Evolutionary conservation across 1,140 invertebrate species (phyloP).

Genomic region (Drosophila paulistorum): DNA sequence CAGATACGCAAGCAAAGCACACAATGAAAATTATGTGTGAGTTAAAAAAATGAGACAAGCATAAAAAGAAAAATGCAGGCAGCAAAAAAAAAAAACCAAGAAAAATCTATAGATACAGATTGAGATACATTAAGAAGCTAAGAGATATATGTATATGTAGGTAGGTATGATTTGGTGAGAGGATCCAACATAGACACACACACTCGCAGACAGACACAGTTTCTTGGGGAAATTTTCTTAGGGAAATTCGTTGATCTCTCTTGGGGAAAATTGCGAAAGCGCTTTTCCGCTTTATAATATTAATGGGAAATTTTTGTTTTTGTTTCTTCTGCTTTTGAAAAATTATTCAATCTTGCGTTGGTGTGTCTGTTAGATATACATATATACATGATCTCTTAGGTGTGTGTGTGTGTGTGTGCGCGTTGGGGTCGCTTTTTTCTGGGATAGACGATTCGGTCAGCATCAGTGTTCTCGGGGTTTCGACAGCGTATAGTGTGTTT

Average conservation of each 20-base stretch:
- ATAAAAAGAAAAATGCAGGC: conserved; percentile 27
- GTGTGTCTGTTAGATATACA: conserved; percentile 26
- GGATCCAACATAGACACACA: conserved; percentile 16
- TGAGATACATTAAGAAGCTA: not conserved
- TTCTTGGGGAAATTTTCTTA: conserved; percentile 49
- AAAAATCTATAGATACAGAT: not conserved
- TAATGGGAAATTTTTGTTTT: conserved; percentile 69
- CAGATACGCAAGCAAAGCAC: conserved; percentile 34
- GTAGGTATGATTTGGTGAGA: not conserved
- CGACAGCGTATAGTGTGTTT: conserved; percentile 83
- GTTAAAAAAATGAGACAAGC: conserved; percentile 39
- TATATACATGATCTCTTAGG: conserved; percentile 24
- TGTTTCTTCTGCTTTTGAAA: conserved; percentile 32
- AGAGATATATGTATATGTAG: no score
- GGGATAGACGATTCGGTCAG: conserved; percentile 71
- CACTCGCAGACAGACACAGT: not conserved
- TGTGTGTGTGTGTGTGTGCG: conserved; percentile 53
- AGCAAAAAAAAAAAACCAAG: conserved; percentile 38
- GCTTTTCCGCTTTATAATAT: conserved; percentile 62
- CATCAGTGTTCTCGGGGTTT: conserved; percentile 84
- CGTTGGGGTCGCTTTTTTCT: conserved; percentile 69
- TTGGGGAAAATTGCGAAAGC: conserved; percentile 67
- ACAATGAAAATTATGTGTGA: conserved; percentile 36
- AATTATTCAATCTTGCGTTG: conserved; percentile 70
- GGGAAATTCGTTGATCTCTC: conserved; percentile 57